phyloP scores from a whole-genome alignment of 2,113 vertebrate genomes.

The Caranx ignobilis region DNA sequence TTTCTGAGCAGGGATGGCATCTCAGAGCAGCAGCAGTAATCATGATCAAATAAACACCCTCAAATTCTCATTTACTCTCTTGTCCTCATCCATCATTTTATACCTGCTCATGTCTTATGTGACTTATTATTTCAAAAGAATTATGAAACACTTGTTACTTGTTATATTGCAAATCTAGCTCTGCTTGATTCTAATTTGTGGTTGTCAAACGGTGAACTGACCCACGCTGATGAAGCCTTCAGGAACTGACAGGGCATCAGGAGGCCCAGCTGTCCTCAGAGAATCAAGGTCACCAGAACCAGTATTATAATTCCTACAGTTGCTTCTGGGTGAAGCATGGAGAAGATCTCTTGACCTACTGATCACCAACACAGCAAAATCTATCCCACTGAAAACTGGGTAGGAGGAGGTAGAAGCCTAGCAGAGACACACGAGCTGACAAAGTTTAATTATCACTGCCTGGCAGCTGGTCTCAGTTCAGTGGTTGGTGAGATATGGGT shows the following conservation, averaged over 20 bases:
- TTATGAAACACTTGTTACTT: conserved; percentile 1
- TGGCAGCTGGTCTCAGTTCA: conserved; percentile 15
- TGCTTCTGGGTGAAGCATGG: background rate
- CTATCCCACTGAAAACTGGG: background rate
- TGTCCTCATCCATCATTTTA: conserved; percentile 30
- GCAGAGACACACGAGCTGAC: conserved; percentile 12
- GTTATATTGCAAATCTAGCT: background rate
- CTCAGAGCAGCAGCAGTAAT: conserved; percentile 37
- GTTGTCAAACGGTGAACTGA: background rate
- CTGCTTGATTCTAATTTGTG: background rate
- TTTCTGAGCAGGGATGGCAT: conserved; percentile 34
- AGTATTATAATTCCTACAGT: background rate
- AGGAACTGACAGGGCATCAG: background rate
- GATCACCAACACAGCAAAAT: conserved; percentile 1
- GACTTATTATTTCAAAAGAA: conserved; percentile 40
- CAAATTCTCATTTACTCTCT: conserved; percentile 24
- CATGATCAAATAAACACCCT: conserved; percentile 41
- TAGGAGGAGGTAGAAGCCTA: background rate
- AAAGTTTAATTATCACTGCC: conserved; percentile 30
- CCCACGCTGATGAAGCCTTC: background rate
- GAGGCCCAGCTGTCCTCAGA: background rate
- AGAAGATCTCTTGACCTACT: background rate
- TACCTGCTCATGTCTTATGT: conserved; percentile 3
- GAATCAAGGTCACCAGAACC: background rate
- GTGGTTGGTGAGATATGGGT: conserved; percentile 13